These are phyloP conservation scores for Muscicapa striata DNA, from an alignment of 2,797 vertebrate genomes.

Conservation along the genomic window DNA sequence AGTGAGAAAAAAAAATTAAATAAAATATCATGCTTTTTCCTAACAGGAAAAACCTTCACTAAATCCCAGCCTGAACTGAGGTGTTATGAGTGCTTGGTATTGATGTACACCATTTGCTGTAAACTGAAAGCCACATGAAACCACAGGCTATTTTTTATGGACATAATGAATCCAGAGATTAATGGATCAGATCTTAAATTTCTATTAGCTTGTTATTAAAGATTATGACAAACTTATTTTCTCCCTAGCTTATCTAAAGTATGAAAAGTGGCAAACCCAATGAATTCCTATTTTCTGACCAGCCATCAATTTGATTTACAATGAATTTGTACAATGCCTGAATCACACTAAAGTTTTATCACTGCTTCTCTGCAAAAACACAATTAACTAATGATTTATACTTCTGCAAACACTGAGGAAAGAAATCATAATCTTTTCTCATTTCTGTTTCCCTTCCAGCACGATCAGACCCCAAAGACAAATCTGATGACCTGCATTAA, in stretches of 20 bases:
- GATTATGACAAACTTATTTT: conserved; percentile 16
- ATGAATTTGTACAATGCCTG: neutral
- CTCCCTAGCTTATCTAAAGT: conserved; percentile 16
- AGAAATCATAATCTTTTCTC: neutral
- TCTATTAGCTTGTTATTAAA: conserved; percentile 33
- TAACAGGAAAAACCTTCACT: neutral
- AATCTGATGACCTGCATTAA: neutral
- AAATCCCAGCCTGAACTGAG: neutral
- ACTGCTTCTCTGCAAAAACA: neutral
- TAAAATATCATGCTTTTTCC: neutral
- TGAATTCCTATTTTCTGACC: conserved; percentile 10
- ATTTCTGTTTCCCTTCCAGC: neutral
- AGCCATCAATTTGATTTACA: conserved; percentile 37
- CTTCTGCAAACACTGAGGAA: neutral
- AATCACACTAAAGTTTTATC: neutral
- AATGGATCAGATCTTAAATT: conserved; percentile 16
- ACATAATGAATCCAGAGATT: neutral
- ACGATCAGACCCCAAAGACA: neutral
- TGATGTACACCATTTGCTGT: neutral
- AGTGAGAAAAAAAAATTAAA: neutral
- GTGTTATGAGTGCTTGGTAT: neutral
- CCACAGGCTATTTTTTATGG: neutral
- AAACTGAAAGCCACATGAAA: neutral
- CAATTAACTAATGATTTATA: conserved; percentile 28
- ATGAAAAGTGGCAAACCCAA: conserved; percentile 15